A percentile compares a stretch with the other conserved stretches of the same genome.
These are phyloP conservation scores for Galerucella nymphaeae DNA, from an alignment of 2,888 invertebrate species.

Conservation along the genomic window DNA sequence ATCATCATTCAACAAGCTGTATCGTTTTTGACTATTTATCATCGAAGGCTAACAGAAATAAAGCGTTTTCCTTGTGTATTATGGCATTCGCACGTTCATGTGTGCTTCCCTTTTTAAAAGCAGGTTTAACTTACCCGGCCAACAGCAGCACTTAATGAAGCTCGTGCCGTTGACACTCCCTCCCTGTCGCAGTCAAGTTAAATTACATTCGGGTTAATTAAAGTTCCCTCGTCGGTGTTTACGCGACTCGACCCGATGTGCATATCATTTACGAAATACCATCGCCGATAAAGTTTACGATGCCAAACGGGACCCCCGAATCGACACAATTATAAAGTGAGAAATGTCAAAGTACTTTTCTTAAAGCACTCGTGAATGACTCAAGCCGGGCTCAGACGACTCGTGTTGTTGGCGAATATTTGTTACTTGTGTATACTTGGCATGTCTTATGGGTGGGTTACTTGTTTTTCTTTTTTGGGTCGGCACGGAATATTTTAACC, in stretches of 20 bases:
- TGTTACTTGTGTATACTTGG: no score
- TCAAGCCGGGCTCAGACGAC: no score
- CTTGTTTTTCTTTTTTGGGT: no score
- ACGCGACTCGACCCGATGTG: conserved; percentile 46
- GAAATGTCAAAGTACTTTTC: conserved; percentile 27
- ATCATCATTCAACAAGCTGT: not conserved
- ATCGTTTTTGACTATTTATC: not conserved
- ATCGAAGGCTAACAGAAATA: not conserved
- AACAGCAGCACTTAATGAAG: conserved; percentile 46
- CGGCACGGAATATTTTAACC: no score
- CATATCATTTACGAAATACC: conserved; percentile 37
- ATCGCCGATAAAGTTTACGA: conserved; percentile 36
- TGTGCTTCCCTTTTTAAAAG: conserved; percentile 31
- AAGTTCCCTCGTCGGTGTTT: conserved; percentile 58
- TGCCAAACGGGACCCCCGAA: conserved; percentile 18
- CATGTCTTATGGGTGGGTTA: no score
- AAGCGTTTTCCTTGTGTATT: not conserved
- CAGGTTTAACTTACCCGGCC: conserved; percentile 47
- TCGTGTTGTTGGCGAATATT: no score
- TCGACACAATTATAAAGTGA: conserved; percentile 32
- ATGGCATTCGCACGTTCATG: conserved; percentile 3
- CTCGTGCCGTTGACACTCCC: conserved; percentile 53
- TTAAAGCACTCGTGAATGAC: conserved; percentile 26
- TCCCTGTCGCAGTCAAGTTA: conserved; percentile 49
- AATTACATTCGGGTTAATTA: conserved; percentile 60